Evolutionary conservation across 2,888 invertebrate genomes (phyloP).

Genomic region (Orthosia cruda): DNA sequence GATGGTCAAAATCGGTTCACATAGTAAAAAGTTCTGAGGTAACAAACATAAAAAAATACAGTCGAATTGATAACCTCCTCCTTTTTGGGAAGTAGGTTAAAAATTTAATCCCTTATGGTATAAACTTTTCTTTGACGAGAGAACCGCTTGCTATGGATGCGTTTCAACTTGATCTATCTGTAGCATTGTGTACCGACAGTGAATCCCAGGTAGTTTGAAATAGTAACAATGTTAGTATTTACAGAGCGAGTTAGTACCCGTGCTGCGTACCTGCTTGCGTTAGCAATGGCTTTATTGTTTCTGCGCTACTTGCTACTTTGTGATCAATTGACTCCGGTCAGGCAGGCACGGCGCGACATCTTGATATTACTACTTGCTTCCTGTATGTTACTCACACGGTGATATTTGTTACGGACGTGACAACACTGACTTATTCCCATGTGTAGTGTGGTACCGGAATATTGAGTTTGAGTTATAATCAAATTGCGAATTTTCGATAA

Average conservation of each 20-base stretch:
- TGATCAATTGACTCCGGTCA: slow-evolving; percentile 72
- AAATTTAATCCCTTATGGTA: not conserved
- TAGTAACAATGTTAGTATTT: slow-evolving; percentile 63
- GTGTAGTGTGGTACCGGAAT: not conserved
- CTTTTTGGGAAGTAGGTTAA: no score
- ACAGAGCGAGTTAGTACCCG: slow-evolving; percentile 51
- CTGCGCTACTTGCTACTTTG: slow-evolving; percentile 71
- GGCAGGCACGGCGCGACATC: slow-evolving; percentile 58
- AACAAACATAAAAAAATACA: no score
- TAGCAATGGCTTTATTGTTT: slow-evolving; percentile 42
- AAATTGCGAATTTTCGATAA: not conserved
- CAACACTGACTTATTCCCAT: slow-evolving; percentile 18
- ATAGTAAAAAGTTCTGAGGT: no score
- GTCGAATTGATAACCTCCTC: no score
- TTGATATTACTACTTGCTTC: slow-evolving; percentile 61
- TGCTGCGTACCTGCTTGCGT: slow-evolving; percentile 51
- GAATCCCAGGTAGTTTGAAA: slow-evolving; percentile 39
- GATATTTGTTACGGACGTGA: slow-evolving; percentile 51
- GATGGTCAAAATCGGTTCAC: no score
- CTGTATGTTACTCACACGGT: slow-evolving; percentile 8
- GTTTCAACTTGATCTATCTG: slow-evolving; percentile 24
- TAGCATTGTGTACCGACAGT: slow-evolving; percentile 20
- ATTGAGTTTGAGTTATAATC: slow-evolving; percentile 13
- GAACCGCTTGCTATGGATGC: slow-evolving; percentile 5
- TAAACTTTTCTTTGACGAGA: slow-evolving; percentile 11